Conservation (phyloP, 1,140 invertebrate genomes). For the Octopus sinensis region DNA sequence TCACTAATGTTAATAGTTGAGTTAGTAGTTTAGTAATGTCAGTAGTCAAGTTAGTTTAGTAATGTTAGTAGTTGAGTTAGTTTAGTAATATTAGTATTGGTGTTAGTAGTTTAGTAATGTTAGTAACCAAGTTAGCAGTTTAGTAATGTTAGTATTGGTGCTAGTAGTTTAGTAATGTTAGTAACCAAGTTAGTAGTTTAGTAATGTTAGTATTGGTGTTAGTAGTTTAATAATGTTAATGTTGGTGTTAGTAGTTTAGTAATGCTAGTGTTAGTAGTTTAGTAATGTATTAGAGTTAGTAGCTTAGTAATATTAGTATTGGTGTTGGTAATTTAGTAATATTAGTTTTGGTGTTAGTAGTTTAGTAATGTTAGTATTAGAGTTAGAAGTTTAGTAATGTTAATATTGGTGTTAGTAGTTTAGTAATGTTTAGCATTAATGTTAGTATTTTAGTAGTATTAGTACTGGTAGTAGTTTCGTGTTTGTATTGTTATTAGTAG, state of each 20-base stretch:
- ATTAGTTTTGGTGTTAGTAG: background rate
- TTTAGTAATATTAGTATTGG: too few relatives aligned
- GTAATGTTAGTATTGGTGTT: background rate
- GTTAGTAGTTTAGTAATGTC: background rate
- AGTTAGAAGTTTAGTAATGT: background rate
- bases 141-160: too few relatives aligned
- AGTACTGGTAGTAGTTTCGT: too few relatives aligned
- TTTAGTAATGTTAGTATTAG: background rate
- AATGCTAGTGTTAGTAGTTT: background rate
- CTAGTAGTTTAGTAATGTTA: background rate
- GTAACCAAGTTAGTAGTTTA: background rate
- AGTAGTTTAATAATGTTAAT: background rate
- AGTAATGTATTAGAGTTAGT: background rate
- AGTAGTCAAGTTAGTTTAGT: background rate
- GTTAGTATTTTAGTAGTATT: background rate
- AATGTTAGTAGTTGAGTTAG: too few relatives aligned
- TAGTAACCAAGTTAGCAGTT: too few relatives aligned
- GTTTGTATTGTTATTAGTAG: too few relatives aligned
- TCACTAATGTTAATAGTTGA: background rate
- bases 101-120: too few relatives aligned
- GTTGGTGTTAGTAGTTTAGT: background rate
- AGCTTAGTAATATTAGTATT: background rate
- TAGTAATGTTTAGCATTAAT: background rate
- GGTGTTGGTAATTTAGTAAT: background rate
- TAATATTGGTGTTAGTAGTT: background rate